These are phyloP conservation scores for Phasianus colchicus DNA, from an alignment of 2,113 vertebrate species.

Conservation along the genomic window DNA sequence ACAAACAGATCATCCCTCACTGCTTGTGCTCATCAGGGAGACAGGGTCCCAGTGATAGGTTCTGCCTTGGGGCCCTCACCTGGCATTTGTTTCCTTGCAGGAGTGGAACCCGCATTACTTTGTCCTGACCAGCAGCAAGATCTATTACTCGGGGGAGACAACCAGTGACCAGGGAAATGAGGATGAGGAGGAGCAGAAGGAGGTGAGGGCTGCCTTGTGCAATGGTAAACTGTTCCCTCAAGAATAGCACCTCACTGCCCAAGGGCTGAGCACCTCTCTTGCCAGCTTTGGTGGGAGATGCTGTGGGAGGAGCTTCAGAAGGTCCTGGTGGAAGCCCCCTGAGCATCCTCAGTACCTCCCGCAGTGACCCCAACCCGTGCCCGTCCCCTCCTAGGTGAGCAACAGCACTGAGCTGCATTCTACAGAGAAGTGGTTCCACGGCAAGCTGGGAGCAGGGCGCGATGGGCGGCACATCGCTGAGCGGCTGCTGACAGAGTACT, in stretches of 20 bases:
- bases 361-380: rapidly evolving
- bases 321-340: neutral
- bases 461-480: conserved; percentile 97
- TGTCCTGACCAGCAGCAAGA: conserved; percentile 96
- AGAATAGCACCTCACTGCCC: neutral
- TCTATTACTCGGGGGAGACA: conserved; percentile 98
- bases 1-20: rapidly evolving
- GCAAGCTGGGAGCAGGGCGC: conserved; percentile 92
- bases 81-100: conserved; percentile 72
- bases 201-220: conserved; percentile 79
- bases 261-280: neutral
- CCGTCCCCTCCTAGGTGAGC: conserved; percentile 75
- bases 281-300: neutral
- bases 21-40: neutral
- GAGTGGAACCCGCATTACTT: conserved; percentile 99
- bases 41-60: neutral
- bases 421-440: conserved; percentile 96
- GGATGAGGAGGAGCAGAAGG: conserved; percentile 96
- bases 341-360: neutral
- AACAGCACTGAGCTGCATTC: conserved; percentile 94
- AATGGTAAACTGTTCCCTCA: neutral
- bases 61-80: neutral
- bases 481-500: conserved; percentile 93
- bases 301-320: neutral
- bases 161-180: conserved; percentile 92